A percentile compares a stretch with the other conserved stretches of the same genome.
phyloP scores from a whole-genome alignment of 2,113 vertebrate species.

The Salvelinus fontinalis region DNA sequence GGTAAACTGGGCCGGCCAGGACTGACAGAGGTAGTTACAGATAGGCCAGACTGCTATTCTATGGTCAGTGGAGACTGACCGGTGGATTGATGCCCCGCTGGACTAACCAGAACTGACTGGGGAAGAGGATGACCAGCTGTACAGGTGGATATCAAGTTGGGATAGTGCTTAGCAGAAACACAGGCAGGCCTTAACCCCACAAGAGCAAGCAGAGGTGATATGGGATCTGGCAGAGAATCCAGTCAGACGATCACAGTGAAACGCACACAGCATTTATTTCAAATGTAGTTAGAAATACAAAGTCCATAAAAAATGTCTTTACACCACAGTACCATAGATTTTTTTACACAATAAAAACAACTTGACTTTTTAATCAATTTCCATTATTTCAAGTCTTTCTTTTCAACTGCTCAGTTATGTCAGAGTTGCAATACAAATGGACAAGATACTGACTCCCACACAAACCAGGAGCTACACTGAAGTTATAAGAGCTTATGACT shows the following conservation, averaged over 20 bases:
- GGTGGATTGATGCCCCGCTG: no score
- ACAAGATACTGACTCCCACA: not conserved
- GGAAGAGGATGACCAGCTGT: no score
- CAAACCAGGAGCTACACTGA: not conserved
- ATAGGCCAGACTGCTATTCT: no score
- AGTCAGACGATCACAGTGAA: not conserved
- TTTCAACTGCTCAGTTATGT: not conserved
- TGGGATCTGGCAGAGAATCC: not conserved
- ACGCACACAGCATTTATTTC: not conserved
- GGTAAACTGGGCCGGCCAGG: no score
- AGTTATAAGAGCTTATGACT: not conserved
- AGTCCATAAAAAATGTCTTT: not conserved
- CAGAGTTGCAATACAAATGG: not conserved
- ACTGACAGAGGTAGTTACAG: no score
- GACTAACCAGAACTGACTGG: no score
- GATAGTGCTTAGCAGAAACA: no score
- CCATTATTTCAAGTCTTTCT: not conserved
- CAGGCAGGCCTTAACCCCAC: no score
- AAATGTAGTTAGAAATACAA: not conserved
- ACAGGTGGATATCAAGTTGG: no score
- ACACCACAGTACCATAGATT: not conserved
- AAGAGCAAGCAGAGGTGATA: no score
- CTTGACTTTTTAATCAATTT: not conserved
- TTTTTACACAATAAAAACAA: not conserved
- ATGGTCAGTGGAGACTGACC: no score